Base-by-base conservation (phyloP, 2,888 invertebrate genomes). In the Labia minor region DNA sequence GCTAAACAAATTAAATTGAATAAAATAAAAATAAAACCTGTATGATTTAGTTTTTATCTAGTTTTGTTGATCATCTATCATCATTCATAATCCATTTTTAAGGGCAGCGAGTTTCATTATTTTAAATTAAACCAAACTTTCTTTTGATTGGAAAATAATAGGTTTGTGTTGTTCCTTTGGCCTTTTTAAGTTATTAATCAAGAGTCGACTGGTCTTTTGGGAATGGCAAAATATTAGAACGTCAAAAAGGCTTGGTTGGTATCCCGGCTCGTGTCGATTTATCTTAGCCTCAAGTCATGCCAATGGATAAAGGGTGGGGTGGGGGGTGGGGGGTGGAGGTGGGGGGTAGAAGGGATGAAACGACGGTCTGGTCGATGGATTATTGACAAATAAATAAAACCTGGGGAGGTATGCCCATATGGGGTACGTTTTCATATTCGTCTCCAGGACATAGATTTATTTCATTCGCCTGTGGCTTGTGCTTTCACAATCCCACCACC, bases 361-460 rank as follows among this genome's bases (percentile, higher is more conserved):
- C 4, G 26, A 8, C 8, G 26, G 4, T 6, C 3, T 49, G 49
- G 8, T 11, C 16, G 49, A 16, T 11, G 49, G 49, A 49, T 49
- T 49, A 49, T 49, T 49, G 49, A 49, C 49, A 49, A 49, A 49
- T 49, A 49, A 49, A 49, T 49, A 49, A 49, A 49, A 49, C 49
- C 16, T 49, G 26, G 26, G 26, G 26, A 26, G 26, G 26, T 26
- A 26, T 26, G 49, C 49, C 14, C 49, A 49, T 49, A 49, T 49
- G 49, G 3, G 49, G 49, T 49, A 16, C 49, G 49, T 49, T 49
- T 49, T 49, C 49, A 49, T 49, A 49, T 49, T 49, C 49, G 49
- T 49, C 49, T 49, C 49, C 16, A 49, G 49, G 49, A 49, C 49
- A 14, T 49, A 49, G 49, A 49, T 49, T 49, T 49, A 49, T 49